A percentile compares a stretch with the other conserved stretches of the same genome.
Conservation (phyloP, 2,113 vertebrate species). For the Archilochus colubris region DNA sequence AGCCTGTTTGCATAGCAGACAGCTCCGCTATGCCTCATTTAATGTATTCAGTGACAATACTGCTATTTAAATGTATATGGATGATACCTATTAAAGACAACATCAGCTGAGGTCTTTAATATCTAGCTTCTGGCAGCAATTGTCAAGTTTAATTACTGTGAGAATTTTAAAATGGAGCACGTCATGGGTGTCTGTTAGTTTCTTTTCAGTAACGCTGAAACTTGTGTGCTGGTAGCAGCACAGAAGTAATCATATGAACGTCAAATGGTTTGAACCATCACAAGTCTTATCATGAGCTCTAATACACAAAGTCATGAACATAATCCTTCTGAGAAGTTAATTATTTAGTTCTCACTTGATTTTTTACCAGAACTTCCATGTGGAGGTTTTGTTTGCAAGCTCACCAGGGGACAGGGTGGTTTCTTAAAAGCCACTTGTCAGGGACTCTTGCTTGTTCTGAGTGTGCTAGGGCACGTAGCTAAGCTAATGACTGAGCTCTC, state of each 20-base stretch:
- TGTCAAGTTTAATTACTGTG: background rate
- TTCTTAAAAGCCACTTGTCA: background rate
- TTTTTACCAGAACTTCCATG: background rate
- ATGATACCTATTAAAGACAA: background rate
- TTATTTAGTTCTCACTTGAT: background rate
- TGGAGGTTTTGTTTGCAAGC: background rate
- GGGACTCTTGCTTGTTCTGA: too few relatives aligned
- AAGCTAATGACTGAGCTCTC: background rate
- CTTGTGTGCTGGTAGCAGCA: too few relatives aligned
- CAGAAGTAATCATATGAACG: too few relatives aligned
- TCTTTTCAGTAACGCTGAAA: background rate
- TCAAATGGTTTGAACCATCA: background rate
- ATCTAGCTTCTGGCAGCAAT: background rate
- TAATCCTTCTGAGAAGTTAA: background rate
- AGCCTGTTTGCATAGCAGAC: background rate
- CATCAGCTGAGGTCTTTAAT: background rate
- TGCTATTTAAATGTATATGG: background rate
- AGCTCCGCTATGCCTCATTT: background rate
- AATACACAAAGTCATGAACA: background rate
- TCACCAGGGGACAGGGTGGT: background rate
- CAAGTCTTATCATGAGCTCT: background rate
- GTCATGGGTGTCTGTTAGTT: background rate
- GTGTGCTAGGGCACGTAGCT: background rate
- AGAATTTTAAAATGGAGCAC: background rate
- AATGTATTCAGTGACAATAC: rapidly evolving